phyloP scores from a whole-genome alignment of 2,888 invertebrate species.

The Andricus quercusramuli region DNA sequence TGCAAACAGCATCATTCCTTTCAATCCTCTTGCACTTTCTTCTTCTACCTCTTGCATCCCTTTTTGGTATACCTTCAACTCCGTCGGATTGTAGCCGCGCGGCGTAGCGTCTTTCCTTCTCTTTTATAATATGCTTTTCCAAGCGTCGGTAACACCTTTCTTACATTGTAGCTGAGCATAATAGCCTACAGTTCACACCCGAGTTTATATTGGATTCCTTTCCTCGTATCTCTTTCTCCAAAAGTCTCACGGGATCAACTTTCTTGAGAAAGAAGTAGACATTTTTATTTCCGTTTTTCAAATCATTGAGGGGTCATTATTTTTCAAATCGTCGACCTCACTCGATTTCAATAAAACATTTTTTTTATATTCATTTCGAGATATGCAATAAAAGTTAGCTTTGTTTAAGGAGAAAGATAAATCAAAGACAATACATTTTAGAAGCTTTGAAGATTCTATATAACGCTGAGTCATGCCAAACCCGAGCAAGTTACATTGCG shows the following conservation, averaged over 20 bases:
- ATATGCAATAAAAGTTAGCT: no score
- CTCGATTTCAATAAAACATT: background rate
- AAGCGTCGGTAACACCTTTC: constrained; percentile 12
- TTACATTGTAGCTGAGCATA: constrained; percentile 5
- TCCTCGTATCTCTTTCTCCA: background rate
- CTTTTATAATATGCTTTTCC: constrained; percentile 13
- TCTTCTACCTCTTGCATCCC: constrained; percentile 15
- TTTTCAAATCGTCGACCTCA: background rate
- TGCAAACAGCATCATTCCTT: constrained; percentile 16
- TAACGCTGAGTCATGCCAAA: no score
- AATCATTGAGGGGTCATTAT: background rate
- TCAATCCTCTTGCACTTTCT: constrained; percentile 15
- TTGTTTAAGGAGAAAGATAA: background rate
- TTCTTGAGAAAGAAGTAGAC: background rate
- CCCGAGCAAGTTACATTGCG: no score
- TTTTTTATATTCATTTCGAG: background rate
- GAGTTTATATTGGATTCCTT: background rate
- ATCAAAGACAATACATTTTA: background rate
- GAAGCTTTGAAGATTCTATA: background rate
- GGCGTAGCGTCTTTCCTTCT: background rate
- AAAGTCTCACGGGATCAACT: background rate
- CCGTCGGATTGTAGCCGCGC: background rate
- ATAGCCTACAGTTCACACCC: background rate
- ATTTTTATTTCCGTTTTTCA: background rate
- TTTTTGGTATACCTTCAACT: background rate